Base-by-base conservation (phyloP, 2,113 vertebrate genomes). In the Pteropus alecto region DNA sequence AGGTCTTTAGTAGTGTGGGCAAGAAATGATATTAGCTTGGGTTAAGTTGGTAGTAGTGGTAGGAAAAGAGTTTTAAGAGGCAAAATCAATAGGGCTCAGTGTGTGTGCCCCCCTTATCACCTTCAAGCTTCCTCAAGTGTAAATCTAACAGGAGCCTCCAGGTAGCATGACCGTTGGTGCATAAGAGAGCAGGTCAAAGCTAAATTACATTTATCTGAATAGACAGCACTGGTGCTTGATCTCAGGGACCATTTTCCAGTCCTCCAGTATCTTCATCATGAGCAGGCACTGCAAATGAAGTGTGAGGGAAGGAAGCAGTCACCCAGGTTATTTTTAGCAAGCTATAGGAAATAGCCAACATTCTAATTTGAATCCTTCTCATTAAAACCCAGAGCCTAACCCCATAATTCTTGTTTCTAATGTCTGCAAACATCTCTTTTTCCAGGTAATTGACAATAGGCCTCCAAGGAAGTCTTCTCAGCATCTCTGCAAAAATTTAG, bases 261-360 rank as follows among this genome's bases (percentile, higher is more conserved):
- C 16, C 43, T 79, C 79, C 54, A 38, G 61, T 71, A 10, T 95
- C 91, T 94, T 95, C 90, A 92, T 94, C 68, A 60, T 51, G 83
- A 97, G 41, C 65, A 46, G 67, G 87, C 95, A 61, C 97, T 83
- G 95, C 84, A 87, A 77, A 71, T 6, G 93, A 78, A 85, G 93
- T 24, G 63, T 0, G 0, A 76, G 41, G 2, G 7, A 76, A 95
- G 93, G 48, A 98, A 96, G 86, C 84, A 86, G 28, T 33, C 2
- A 21, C 85, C 87, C 76, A 7, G 86, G 82, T 76, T 98, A 88
- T 97, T 97, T 98, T 97, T 86, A 97, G 74, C 48, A 93, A 95
- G 91, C 74, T 35, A 60, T 19, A 95, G 87, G 92, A 96, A 87
- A 87, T 65, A 92, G 95, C 96, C 73, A 56, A 22, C 92, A 38